A percentile compares a stretch with the other conserved stretches of the same genome.
These are phyloP conservation scores for Drosophila eohydei DNA, from an alignment of 2,888 invertebrate species.

Conservation along the genomic window DNA sequence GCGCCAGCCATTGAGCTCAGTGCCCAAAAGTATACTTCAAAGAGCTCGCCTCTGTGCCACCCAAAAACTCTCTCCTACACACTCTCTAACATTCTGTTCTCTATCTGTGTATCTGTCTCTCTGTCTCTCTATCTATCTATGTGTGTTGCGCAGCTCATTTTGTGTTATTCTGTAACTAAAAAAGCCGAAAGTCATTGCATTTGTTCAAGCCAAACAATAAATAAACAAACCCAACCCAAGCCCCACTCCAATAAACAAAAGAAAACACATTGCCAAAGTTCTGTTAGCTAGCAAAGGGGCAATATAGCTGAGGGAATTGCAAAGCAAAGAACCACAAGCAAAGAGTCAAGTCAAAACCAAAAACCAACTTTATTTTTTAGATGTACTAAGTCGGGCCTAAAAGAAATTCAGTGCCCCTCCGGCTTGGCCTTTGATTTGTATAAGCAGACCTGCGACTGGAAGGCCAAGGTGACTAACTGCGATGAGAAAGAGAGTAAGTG, in stretches of 20 bases:
- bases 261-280: slow-evolving; percentile 62
- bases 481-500: slow-evolving; percentile 98
- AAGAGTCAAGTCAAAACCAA: slow-evolving; percentile 27
- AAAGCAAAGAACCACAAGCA: slow-evolving; percentile 4
- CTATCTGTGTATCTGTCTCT: slow-evolving; percentile 26
- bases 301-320: slow-evolving; percentile 19
- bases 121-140: slow-evolving; percentile 40
- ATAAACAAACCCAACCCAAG: slow-evolving; percentile 34
- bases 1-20: slow-evolving; percentile 47
- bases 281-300: slow-evolving; percentile 54
- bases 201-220: slow-evolving; percentile 38
- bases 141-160: slow-evolving; percentile 44
- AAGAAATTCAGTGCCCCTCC: slow-evolving; percentile 98
- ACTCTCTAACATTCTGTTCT: slow-evolving; percentile 49
- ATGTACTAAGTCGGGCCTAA: slow-evolving; percentile 97
- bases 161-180: slow-evolving; percentile 59
- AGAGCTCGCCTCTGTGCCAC: slow-evolving; percentile 37
- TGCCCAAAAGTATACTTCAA: slow-evolving; percentile 38
- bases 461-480: slow-evolving; percentile 98
- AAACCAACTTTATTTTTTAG: slow-evolving; percentile 75
- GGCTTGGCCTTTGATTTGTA: slow-evolving; percentile 98
- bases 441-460: slow-evolving; percentile 99
- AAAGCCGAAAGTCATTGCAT: slow-evolving; percentile 61
- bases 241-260: slow-evolving; percentile 14
- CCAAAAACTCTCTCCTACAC: slow-evolving; percentile 37